phyloP scores from a whole-genome alignment of 1,140 invertebrate genomes.

The Gonatopus flavifemur region DNA sequence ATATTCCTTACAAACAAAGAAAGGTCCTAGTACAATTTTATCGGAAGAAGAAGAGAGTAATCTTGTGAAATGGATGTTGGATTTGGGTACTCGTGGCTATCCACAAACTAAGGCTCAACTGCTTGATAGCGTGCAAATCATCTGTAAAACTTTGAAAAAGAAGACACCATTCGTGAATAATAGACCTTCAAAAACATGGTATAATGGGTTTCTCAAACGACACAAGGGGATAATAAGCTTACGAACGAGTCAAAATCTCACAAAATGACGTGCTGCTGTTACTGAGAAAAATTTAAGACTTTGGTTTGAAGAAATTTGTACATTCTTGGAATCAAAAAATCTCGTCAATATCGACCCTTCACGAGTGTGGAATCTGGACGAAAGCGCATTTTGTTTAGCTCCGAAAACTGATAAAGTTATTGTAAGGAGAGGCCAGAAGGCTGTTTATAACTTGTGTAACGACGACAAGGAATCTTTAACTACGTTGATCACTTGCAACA shows the following conservation, averaged over 20 bases:
- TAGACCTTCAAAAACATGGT: slow-evolving; percentile 32
- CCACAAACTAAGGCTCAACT: slow-evolving; percentile 38
- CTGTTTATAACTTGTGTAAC: slow-evolving; percentile 38
- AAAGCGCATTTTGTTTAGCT: slow-evolving; percentile 39
- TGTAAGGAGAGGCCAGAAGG: slow-evolving; percentile 35
- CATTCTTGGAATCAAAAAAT: slow-evolving; percentile 23
- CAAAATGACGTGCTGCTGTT: slow-evolving; percentile 21
- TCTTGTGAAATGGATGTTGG: slow-evolving; percentile 38
- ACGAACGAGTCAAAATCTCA: slow-evolving; percentile 30
- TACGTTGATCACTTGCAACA: slow-evolving; percentile 32
- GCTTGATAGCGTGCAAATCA: slow-evolving; percentile 39
- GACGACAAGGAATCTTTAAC: slow-evolving; percentile 38
- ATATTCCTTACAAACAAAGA: slow-evolving; percentile 27
- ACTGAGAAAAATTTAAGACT: slow-evolving; percentile 19
- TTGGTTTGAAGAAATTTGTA: slow-evolving; percentile 26
- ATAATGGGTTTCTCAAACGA: slow-evolving; percentile 25
- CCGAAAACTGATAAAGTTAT: slow-evolving; percentile 39
- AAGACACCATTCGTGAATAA: slow-evolving; percentile 32
- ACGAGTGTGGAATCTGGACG: slow-evolving; percentile 42
- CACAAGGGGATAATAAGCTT: slow-evolving; percentile 21
- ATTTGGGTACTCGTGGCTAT: slow-evolving; percentile 35
- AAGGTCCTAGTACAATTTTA: slow-evolving; percentile 32
- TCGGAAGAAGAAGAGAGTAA: slow-evolving; percentile 33
- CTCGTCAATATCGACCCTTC: slow-evolving; percentile 28
- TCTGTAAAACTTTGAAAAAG: neutral